A percentile compares a stretch with the other conserved stretches of the same genome.
phyloP scores from a whole-genome alignment of 2,113 vertebrate species.

The Lethenteron camtschaticum region DNA sequence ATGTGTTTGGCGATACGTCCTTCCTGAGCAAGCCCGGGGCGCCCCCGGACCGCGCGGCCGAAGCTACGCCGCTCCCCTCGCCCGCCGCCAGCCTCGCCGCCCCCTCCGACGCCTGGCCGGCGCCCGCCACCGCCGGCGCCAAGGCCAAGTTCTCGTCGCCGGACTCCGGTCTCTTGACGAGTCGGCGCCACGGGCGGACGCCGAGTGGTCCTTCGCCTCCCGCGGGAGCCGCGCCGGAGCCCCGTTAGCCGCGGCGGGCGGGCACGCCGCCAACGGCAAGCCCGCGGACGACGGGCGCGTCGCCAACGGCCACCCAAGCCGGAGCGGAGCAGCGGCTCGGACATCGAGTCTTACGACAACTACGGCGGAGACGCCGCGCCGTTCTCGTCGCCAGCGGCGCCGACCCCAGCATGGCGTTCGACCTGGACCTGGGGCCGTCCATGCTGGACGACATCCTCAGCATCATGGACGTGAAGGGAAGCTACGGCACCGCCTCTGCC shows the following conservation, averaged over 20 bases:
- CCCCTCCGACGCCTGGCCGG: constrained; percentile 42
- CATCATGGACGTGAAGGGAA: constrained; percentile 37
- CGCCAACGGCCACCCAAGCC: neutral
- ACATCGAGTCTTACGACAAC: constrained; percentile 1
- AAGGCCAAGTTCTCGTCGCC: neutral
- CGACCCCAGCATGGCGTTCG: constrained; percentile 20
- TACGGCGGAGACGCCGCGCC: neutral
- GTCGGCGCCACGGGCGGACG: neutral
- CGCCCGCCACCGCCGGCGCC: constrained; percentile 22
- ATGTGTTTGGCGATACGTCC: constrained; percentile 59
- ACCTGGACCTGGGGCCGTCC: constrained; percentile 60
- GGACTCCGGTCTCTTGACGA: neutral
- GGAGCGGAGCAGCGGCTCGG: constrained; percentile 1
- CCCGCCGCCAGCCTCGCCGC: constrained; percentile 21
- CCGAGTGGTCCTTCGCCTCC: neutral
- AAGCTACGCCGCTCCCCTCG: constrained; percentile 10
- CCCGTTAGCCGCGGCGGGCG: neutral
- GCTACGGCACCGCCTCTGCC: neutral
- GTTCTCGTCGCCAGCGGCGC: constrained; percentile 17
- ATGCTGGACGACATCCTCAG: constrained; percentile 72
- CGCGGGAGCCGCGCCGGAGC: neutral
- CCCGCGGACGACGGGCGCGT: neutral
- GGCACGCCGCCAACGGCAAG: neutral
- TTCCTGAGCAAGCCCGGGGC: constrained; percentile 42
- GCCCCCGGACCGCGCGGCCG: constrained; percentile 20